Base-by-base conservation (phyloP, 2,888 invertebrate genomes). In the Lasioglossum lativentre region DNA sequence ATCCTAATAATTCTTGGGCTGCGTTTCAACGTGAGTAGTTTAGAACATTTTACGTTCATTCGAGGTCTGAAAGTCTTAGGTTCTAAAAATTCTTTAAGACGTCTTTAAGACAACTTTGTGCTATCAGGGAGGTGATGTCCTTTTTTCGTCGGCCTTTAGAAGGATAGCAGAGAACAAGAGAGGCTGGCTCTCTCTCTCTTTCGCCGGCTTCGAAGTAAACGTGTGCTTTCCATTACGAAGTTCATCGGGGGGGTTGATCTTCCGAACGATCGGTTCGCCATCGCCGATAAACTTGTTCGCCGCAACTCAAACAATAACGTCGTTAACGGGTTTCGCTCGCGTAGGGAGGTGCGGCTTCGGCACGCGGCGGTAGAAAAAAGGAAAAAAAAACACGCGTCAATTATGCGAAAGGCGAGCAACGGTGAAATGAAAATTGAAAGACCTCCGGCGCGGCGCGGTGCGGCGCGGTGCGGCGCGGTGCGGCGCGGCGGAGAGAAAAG, bases 191-290 rank as follows among this genome's bases (percentile, higher is more conserved):
- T n/a, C n/a, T n/a, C n/a, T n/a, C n/a, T n/a, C n/a, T n/a, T n/a
- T 30, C 59, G 27, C 63, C 3, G n/a, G 52, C 42, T 30, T 73
- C 73, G 52, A 47, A 73, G 30, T 71, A 10, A 71, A 72, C 52
- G 73, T 74, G 42, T 42, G 56, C 73, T 77, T 78, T 82, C 82
- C 77, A 73, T 78, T 82, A 82, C 34, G 73, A 78, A 78, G 66
- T 78, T 78, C 40, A 34, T n/a, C 42, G 2, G 45, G 70, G 10
- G 45, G 73, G 42, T 38, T 59, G 81, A 76, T 76, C 72, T 75
- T 72, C 63, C 23, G 30, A 45, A 19, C 30, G 45, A 47, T 47
- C 68, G 42, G 8, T 45, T 56, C 56, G n/a, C 40, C 59, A 38
- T 47, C 27, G 38, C n/a, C 80, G 56, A 70, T 47, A n/a, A 59